Percentiles rank a stretch among this genome's conserved stretches.
Evolutionary conservation across 2,797 vertebrate genomes (phyloP).

Genomic region (Luscinia megarhynchos): DNA sequence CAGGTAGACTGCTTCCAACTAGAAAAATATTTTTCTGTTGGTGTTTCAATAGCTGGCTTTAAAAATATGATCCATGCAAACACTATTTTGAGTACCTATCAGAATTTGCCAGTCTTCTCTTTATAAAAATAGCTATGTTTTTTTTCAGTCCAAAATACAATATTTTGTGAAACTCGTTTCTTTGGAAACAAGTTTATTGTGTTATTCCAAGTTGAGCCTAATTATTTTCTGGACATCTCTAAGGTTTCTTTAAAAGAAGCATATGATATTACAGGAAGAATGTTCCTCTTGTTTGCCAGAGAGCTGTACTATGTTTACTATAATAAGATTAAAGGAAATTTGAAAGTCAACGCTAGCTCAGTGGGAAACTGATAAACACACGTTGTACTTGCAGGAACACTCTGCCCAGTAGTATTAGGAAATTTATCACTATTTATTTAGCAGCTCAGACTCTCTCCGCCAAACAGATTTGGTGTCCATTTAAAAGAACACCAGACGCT

Average conservation of each 20-base stretch:
- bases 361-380: slow-evolving; percentile 56
- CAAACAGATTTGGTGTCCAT: slow-evolving; percentile 32
- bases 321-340: slow-evolving; percentile 62
- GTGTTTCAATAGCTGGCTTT: slow-evolving; percentile 11
- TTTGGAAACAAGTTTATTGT: slow-evolving; percentile 48
- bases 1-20: slow-evolving; percentile 33
- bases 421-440: slow-evolving; percentile 52
- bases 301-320: slow-evolving; percentile 70
- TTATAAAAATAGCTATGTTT: background rate
- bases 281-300: slow-evolving; percentile 68
- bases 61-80: background rate
- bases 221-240: slow-evolving; percentile 59
- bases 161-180: slow-evolving; percentile 50
- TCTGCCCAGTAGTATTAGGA: slow-evolving; percentile 18
- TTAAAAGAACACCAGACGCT: background rate
- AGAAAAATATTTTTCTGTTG: background rate
- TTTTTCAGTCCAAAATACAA: slow-evolving; percentile 16
- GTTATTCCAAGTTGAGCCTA: slow-evolving; percentile 50
- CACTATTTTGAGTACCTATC: background rate
- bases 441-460: background rate
- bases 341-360: slow-evolving; percentile 17
- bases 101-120: slow-evolving; percentile 6
- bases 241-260: slow-evolving; percentile 62
- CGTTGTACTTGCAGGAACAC: background rate
- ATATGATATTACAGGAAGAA: slow-evolving; percentile 67